A percentile compares a stretch with the other conserved stretches of the same genome.
phyloP scores from a whole-genome alignment of 2,113 vertebrate genomes.

The Anser cygnoides region DNA sequence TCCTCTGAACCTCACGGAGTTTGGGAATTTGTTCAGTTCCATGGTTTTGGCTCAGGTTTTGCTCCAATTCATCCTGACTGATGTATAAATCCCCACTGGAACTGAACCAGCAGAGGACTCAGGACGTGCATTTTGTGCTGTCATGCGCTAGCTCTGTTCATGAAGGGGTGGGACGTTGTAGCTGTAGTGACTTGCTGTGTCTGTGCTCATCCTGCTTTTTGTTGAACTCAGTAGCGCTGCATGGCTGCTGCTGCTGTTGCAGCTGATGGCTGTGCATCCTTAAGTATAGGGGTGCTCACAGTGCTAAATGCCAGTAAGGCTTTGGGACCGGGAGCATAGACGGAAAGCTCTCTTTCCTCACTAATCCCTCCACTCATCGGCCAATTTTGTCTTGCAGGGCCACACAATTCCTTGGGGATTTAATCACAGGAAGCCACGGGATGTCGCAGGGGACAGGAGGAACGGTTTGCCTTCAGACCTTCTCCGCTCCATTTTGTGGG shows the following conservation, averaged over 20 bases:
- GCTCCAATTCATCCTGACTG: not conserved
- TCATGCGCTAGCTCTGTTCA: not conserved
- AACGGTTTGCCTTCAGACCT: not conserved
- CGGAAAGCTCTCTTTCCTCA: not conserved
- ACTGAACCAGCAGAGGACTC: not conserved
- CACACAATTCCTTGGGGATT: not conserved
- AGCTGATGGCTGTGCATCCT: not conserved
- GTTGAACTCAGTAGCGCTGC: not conserved
- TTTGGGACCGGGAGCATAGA: not conserved
- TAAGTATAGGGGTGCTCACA: not conserved
- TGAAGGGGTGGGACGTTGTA: not conserved
- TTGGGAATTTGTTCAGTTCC: not conserved
- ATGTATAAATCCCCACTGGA: not conserved
- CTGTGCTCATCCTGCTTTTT: not conserved
- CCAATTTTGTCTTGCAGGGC: not conserved
- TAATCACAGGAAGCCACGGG: not conserved
- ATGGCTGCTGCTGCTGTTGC: not conserved
- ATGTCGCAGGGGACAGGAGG: not conserved
- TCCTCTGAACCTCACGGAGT: not conserved
- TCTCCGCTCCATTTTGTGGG: not conserved
- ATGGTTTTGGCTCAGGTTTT: not conserved
- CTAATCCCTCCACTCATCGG: not conserved
- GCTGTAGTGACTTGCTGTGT: not conserved
- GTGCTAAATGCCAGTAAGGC: not conserved
- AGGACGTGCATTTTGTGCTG: not conserved